These are phyloP conservation scores for Rhopalosiphum padi DNA, from an alignment of 1,140 invertebrate genomes.

Conservation along the genomic window DNA sequence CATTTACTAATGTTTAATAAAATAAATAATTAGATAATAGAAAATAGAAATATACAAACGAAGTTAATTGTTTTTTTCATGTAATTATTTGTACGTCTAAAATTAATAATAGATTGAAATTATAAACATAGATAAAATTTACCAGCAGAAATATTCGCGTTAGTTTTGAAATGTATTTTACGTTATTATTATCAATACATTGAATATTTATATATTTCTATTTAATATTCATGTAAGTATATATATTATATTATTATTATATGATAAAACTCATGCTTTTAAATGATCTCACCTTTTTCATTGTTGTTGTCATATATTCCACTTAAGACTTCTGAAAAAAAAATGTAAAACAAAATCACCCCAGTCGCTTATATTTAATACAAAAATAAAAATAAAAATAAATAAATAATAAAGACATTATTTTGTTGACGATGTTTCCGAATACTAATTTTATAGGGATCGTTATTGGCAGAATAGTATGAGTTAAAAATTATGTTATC, in stretches of 20 bases:
- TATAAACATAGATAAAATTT: background rate
- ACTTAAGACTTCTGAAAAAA: conserved; percentile 82
- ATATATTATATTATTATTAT: background rate
- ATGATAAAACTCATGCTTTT: conserved; percentile 32
- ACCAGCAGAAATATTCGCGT: background rate
- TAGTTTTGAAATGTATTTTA: background rate
- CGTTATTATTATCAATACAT: background rate
- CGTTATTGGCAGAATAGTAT: background rate
- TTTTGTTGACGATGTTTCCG: background rate
- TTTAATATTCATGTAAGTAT: background rate
- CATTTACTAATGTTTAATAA: background rate
- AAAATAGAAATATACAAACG: conserved; percentile 28
- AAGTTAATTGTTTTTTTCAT: background rate
- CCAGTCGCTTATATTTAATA: conserved; percentile 27
- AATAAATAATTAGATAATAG: background rate
- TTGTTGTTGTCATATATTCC: conserved; percentile 79
- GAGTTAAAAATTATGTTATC: background rate
- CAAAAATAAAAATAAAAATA: conserved; percentile 8
- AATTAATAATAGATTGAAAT: background rate
- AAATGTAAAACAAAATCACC: conserved; percentile 61
- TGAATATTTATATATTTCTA: conserved; percentile 27
- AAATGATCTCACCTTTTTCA: conserved; percentile 73
- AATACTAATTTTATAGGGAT: background rate
- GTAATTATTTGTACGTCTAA: background rate
- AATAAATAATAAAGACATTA: conserved; percentile 17